Percentiles rank a stretch among this genome's conserved stretches.
These are phyloP conservation scores for Lepidothrix coronata DNA, from an alignment of 2,113 vertebrate species.

Conservation along the genomic window DNA sequence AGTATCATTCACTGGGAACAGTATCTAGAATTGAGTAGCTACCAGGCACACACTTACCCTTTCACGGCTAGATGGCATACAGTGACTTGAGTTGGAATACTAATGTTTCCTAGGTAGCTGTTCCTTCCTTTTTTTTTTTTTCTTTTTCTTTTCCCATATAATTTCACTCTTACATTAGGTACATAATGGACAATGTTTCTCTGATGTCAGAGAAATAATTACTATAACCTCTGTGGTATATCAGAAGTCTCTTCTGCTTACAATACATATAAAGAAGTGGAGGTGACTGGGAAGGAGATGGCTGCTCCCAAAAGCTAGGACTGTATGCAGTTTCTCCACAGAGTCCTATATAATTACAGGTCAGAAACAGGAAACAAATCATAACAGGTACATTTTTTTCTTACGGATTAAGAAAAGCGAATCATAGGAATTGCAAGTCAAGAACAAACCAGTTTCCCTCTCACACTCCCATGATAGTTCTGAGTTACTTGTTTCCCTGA, in stretches of 20 bases:
- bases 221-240: background rate
- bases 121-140: background rate
- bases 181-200: background rate
- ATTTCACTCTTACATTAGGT: background rate
- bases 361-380: constrained; percentile 61
- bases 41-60: constrained; percentile 1
- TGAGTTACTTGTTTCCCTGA: constrained; percentile 76
- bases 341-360: constrained; percentile 51
- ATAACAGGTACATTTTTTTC: constrained; percentile 43
- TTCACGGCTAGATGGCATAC: background rate
- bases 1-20: constrained; percentile 12
- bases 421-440: constrained; percentile 61
- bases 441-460: constrained; percentile 61
- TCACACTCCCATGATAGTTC: constrained; percentile 60
- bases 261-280: background rate
- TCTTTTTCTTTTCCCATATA: background rate
- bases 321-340: constrained; percentile 44
- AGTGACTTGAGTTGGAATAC: background rate
- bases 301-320: constrained; percentile 72
- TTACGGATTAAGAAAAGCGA: constrained; percentile 61
- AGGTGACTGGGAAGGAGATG: constrained; percentile 57
- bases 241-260: background rate
- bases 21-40: background rate
- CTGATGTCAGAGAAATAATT: constrained; percentile 20
- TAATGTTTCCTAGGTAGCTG: background rate